phyloP scores from a whole-genome alignment of 2,113 vertebrate genomes.

The Xenotilapia caudafasciata region DNA sequence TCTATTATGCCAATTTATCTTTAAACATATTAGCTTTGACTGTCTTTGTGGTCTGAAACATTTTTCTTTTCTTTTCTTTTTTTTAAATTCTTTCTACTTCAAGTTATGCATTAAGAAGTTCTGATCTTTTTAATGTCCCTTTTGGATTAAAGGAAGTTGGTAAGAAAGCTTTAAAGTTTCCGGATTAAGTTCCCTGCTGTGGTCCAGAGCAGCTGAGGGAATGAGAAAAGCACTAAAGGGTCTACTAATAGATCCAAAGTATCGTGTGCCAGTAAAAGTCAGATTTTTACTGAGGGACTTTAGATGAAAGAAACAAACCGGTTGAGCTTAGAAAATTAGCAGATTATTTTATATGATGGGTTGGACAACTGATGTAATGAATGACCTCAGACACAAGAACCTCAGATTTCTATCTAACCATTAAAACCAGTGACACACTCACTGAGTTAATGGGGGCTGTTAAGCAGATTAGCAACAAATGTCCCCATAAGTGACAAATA shows the following conservation, averaged over 20 bases:
- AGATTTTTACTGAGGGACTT: not conserved
- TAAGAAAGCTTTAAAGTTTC: not conserved
- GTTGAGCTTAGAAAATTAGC: not conserved
- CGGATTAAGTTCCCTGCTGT: not conserved
- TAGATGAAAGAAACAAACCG: not conserved
- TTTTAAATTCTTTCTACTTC: not conserved
- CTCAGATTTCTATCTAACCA: not conserved
- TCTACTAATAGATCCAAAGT: not conserved
- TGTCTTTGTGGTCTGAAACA: not conserved
- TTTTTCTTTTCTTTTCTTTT: not conserved
- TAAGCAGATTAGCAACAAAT: not conserved
- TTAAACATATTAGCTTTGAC: not conserved
- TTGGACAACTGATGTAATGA: not conserved
- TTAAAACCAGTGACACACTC: not conserved
- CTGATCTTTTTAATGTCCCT: not conserved
- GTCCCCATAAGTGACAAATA: not conserved
- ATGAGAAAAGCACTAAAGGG: no score
- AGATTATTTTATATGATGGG: not conserved
- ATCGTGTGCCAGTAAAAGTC: not conserved
- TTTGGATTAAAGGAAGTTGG: not conserved
- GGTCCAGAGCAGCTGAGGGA: not conserved
- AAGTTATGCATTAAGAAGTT: not conserved
- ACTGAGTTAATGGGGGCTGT: not conserved
- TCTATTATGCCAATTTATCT: not conserved
- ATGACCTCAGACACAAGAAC: not conserved